Evolutionary conservation across 1,140 invertebrate species (phyloP).

Genomic region (Drosophila paulistorum): DNA sequence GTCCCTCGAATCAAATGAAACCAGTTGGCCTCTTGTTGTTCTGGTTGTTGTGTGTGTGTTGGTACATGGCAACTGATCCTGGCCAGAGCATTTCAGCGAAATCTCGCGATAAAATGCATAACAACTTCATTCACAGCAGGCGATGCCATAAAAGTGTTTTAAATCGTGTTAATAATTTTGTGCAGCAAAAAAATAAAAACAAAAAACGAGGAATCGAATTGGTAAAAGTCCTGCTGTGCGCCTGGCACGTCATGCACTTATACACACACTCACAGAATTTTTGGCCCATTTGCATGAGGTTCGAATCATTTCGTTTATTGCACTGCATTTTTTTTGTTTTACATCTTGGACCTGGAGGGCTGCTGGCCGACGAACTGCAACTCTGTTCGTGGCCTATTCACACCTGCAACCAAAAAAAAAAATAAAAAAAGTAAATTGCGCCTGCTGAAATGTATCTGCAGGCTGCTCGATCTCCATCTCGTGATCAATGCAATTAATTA

Average conservation of each 20-base stretch:
- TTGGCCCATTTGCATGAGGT: conserved; percentile 35
- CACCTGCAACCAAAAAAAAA: conserved; percentile 55
- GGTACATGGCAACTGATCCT: conserved; percentile 12
- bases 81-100: conserved; percentile 60
- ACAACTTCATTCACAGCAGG: conserved; percentile 82
- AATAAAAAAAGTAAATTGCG: conserved; percentile 58
- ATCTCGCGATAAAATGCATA: conserved; percentile 81
- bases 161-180: conserved; percentile 83
- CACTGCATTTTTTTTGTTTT: conserved; percentile 26
- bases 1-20: conserved; percentile 35
- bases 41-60: background rate
- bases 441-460: conserved; percentile 76
- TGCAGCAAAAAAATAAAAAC: conserved; percentile 53
- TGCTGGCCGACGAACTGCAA: conserved; percentile 1
- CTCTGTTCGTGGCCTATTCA: conserved; percentile 65
- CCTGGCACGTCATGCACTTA: conserved; percentile 63
- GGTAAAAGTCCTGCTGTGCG: conserved; percentile 74
- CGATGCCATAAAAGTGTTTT: conserved; percentile 82
- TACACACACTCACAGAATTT: conserved; percentile 16
- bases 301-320: conserved; percentile 32
- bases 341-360: conserved; percentile 27
- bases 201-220: conserved; percentile 45
- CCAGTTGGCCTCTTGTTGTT: conserved; percentile 20
- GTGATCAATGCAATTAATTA: conserved; percentile 81
- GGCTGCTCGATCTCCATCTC: conserved; percentile 75